Percentiles rank a stretch among this genome's conserved stretches.
These are phyloP conservation scores for Automeris io DNA, from an alignment of 2,888 invertebrate genomes.

Conservation along the genomic window DNA sequence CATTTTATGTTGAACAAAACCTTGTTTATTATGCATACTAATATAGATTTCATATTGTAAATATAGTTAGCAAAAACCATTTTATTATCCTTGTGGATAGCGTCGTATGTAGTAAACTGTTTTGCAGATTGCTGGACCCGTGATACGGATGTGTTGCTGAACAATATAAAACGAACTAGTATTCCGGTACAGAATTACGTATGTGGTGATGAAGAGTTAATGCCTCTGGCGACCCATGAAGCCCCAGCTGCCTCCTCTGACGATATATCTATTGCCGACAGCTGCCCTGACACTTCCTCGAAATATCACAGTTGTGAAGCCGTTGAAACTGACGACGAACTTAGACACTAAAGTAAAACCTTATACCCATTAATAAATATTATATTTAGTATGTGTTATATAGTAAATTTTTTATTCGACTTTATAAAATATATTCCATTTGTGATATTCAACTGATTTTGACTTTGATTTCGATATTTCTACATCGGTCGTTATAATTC, in stretches of 20 bases:
- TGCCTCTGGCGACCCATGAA: conserved; percentile 80
- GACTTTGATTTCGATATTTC: no score
- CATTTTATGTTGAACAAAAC: no score
- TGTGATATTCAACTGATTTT: no score
- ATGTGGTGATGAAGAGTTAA: conserved; percentile 74
- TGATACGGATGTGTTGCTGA: conserved; percentile 31
- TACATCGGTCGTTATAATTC: no score
- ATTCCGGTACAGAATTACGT: conserved; percentile 27
- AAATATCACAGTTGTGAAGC: conserved; percentile 87
- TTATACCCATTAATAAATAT: not conserved
- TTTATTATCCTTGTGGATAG: no score
- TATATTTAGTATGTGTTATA: not conserved
- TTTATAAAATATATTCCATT: no score
- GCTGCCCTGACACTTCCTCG: conserved; percentile 84
- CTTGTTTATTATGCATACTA: no score
- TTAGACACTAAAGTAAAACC: conserved; percentile 54
- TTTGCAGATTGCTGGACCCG: conserved; percentile 52
- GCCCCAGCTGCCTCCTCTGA: conserved; percentile 77
- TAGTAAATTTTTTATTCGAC: no score
- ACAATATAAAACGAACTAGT: conserved; percentile 40
- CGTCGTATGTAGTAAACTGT: not conserved
- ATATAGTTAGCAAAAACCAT: no score
- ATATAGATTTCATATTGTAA: no score
- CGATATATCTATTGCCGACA: conserved; percentile 81
- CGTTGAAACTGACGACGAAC: conserved; percentile 79